phyloP scores from a whole-genome alignment of 2,797 vertebrate genomes.

The Falco berigora region DNA sequence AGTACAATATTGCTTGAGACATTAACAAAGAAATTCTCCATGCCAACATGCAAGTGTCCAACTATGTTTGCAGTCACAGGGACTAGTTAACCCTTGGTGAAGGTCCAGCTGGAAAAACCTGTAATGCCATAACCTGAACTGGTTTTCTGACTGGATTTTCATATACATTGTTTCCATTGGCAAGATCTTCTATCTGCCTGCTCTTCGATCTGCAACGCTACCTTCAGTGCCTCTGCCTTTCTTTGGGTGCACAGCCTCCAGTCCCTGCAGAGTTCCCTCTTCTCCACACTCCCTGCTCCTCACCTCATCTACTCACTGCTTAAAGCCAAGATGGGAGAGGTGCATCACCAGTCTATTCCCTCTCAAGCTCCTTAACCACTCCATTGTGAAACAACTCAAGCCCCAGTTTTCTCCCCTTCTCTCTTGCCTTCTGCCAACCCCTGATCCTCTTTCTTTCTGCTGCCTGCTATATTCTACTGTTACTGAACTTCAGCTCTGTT shows the following conservation, averaged over 20 bases:
- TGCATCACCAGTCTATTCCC: no score
- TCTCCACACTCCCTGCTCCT: background rate
- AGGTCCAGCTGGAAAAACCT: background rate
- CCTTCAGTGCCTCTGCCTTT: background rate
- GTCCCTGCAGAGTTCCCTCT: background rate
- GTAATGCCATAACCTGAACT: background rate
- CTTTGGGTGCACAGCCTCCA: background rate
- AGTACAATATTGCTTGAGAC: background rate
- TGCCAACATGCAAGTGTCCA: background rate
- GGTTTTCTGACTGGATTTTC: background rate
- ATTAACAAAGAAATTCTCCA: background rate
- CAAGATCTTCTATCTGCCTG: background rate
- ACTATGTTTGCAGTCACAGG: background rate
- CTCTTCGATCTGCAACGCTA: background rate
- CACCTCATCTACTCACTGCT: background rate
- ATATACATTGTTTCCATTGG: background rate
- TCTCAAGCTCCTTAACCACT: background rate
- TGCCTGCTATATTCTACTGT: background rate
- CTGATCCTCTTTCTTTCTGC: background rate
- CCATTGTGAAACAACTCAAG: background rate
- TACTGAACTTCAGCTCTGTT: background rate
- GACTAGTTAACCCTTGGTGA: background rate
- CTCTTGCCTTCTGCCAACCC: background rate
- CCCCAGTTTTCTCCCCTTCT: background rate
- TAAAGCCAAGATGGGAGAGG: background rate